Conservation (phyloP, 2,888 invertebrate genomes). For the Xestia rhomboidea region DNA sequence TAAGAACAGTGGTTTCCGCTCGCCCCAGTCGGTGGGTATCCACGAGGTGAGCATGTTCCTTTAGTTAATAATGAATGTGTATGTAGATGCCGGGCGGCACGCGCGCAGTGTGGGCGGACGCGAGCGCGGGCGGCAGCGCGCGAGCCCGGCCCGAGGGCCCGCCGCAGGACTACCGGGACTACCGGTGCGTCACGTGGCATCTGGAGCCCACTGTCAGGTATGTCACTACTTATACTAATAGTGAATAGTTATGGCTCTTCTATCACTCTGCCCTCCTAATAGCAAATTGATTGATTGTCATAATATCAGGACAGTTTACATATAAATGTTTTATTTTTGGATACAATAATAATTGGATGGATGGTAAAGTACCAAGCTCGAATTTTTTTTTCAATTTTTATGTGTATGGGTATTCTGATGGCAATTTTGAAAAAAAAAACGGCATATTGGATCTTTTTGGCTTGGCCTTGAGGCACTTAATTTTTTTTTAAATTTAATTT, state of each 20-base stretch:
- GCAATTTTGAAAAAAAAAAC: too few relatives aligned
- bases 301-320: too few relatives aligned
- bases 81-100: constrained; percentile 77
- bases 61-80: neutral
- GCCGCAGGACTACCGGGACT: constrained; percentile 50
- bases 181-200: constrained; percentile 89
- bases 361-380: too few relatives aligned
- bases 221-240: too few relatives aligned
- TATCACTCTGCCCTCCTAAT: neutral
- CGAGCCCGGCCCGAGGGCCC: constrained; percentile 33
- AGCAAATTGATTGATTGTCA: too few relatives aligned
- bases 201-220: constrained; percentile 92
- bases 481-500: neutral
- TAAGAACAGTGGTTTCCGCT: neutral
- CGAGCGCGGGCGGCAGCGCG: constrained; percentile 24
- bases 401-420: too few relatives aligned
- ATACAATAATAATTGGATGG: too few relatives aligned
- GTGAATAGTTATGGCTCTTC: too few relatives aligned
- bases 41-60: too few relatives aligned
- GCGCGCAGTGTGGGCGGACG: constrained; percentile 67
- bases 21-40: neutral
- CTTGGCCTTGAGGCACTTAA: neutral
- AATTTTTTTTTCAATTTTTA: too few relatives aligned
- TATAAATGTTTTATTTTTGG: too few relatives aligned
- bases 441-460: neutral